Percentiles rank a stretch among this genome's conserved stretches.
phyloP scores from a whole-genome alignment of 2,888 invertebrate genomes.

The Tolmerus cingulatus region DNA sequence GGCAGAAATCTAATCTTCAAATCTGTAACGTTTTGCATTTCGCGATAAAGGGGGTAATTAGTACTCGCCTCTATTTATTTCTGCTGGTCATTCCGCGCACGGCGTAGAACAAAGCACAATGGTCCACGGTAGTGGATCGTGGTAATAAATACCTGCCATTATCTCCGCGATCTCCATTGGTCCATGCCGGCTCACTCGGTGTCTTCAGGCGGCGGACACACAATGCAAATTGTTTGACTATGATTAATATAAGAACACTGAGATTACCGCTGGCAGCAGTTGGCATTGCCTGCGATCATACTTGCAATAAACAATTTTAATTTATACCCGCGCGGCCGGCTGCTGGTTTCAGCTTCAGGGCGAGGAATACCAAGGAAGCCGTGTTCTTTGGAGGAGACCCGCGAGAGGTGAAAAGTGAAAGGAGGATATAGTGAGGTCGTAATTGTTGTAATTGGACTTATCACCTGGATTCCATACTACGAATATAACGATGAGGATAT shows the following conservation, averaged over 20 bases:
- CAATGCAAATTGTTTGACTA: slow-evolving; percentile 17
- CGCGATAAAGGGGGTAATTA: background rate
- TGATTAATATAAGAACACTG: slow-evolving; percentile 21
- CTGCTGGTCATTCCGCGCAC: background rate
- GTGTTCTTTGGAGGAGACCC: background rate
- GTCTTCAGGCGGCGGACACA: background rate
- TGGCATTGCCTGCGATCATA: background rate
- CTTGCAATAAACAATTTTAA: slow-evolving; percentile 10
- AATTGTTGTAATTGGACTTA: background rate
- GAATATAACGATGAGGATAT: background rate
- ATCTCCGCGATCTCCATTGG: background rate
- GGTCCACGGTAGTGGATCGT: background rate
- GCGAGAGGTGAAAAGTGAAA: background rate
- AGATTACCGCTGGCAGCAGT: slow-evolving; percentile 1
- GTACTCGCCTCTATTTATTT: background rate
- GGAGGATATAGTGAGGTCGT: background rate
- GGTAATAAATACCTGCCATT: slow-evolving; percentile 16
- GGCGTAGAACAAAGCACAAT: background rate
- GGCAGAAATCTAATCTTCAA: background rate
- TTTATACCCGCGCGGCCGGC: background rate
- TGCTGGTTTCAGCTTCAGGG: background rate
- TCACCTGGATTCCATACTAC: background rate
- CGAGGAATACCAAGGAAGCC: background rate
- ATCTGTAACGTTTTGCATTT: background rate
- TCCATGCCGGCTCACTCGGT: background rate